Base-by-base conservation (phyloP, 2,888 invertebrate species). In the Caradrina clavipalpis region DNA sequence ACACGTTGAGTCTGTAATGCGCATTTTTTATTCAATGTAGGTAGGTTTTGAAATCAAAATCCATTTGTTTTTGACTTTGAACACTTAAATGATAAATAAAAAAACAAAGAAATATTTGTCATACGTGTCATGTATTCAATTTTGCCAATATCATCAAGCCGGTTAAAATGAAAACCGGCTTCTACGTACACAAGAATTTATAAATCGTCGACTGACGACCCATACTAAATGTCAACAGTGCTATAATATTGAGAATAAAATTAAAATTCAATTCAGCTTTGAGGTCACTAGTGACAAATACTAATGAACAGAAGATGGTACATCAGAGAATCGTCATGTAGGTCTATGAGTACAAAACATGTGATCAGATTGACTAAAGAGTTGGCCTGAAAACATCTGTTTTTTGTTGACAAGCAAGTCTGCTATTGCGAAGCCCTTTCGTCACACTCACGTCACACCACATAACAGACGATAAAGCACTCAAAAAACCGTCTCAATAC, bases 221-320 rank as follows among this genome's bases (percentile, higher is more conserved):
- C 51, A 53, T 31, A 57, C 55, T 67, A 78, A 85, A 86, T 78
- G 80, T 78, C 74, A 81, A 64, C 70, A 60, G 62, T 53, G 53
- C n/a, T 62, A 39, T 13, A 39, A 70, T 63, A 68, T 62, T 51
- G 22, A 73, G 69, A 66, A 66, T 66, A 54, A 69, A 61, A 75
- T 67, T 86, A 69, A 77, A 81, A 85, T 84, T 81, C 75, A 63
- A 80, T 53, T 68, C 55, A 66, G 42, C 51, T 71, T 68, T 62
- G 58, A 81, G 66, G 73, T 77, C 63, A 22, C 51, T 68, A 76
- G 78, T 76, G 71, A 26, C 39, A 64, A 73, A 73, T 58, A 69
- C 55, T 63, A 53, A 45, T 60, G 54, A 68, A 62, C 60, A 58
- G 35, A 39, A 21, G 26, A 21, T 47, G 26, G 45, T n/a, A 60